Base-by-base conservation (phyloP, 2,888 invertebrate genomes). In the Dioctria rufipes region DNA sequence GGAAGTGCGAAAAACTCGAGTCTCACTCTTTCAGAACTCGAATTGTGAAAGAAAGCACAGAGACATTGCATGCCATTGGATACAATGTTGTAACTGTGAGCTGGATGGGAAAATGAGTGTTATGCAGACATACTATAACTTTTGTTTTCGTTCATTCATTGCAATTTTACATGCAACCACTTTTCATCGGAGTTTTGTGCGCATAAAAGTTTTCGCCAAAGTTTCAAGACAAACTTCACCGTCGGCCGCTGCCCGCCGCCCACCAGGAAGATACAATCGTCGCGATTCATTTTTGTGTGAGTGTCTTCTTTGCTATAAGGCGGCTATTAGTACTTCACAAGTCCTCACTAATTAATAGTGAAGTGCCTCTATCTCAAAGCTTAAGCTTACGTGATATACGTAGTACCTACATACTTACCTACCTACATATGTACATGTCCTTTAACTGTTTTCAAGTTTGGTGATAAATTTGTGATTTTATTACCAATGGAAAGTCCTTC, bases 91-190 rank as follows among this genome's bases (percentile, higher is more conserved):
- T 37, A 58, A 25, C 25, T 25, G 25, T 25, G 25, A 54, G 13
- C 73, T 58, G 39, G n/a, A 73, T 42, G 42, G 61, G 73, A 46
- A n/a, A 25, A 25, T 11, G 73, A 73, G 73, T 73, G 73, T 60
- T 73, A 73, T 73, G 73, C 73, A 73, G 73, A 60, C 73, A 73
- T 54, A n/a, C 58, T 60, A 51, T 54, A 51, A 25, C 39, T 51
- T 69, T 58, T 60, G 42, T 60, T 58, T 73, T 73, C 73, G 54
- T 60, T 73, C 60, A 73, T 73, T 81, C 81, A 81, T 81, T 81
- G 81, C 79, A 79, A 61, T 79, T 81, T 81, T 65, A 49, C 81
- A 81, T 81, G 81, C 81, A 81, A 81, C 40, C 61, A 46, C 9
- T 42, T 67, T 67, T 60, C 9, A 25, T 25, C 25, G 40, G 63